These are phyloP conservation scores for Galago senegalensis DNA, from an alignment of 2,797 vertebrate species.

Conservation along the genomic window DNA sequence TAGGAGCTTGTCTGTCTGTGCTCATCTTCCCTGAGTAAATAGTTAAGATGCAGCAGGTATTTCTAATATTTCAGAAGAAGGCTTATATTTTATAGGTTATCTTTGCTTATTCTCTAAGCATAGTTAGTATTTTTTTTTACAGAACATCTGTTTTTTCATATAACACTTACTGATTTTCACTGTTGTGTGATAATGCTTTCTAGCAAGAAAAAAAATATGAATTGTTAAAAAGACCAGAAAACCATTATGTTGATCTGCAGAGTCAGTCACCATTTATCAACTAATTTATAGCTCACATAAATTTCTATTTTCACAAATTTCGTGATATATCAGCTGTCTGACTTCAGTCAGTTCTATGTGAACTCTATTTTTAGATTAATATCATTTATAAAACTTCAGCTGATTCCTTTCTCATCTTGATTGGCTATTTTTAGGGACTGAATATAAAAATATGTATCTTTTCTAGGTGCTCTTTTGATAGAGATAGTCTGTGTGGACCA, in stretches of 20 bases:
- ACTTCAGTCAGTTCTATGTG: not conserved
- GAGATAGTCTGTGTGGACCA: not conserved
- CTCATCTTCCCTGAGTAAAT: conserved; percentile 52
- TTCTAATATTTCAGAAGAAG: conserved; percentile 41
- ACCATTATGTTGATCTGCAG: not conserved
- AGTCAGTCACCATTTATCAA: not conserved
- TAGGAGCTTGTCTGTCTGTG: not conserved
- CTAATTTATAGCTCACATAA: conserved; percentile 52
- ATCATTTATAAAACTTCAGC: conserved; percentile 4
- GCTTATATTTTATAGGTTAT: not conserved
- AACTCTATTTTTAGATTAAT: conserved; percentile 46
- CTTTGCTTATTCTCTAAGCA: conserved; percentile 39
- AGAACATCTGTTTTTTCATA: conserved; percentile 55
- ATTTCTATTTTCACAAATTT: conserved; percentile 60
- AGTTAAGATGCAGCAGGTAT: not conserved
- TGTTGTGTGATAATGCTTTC: conserved; percentile 74
- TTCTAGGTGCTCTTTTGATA: conserved; percentile 25
- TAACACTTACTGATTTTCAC: conserved; percentile 75
- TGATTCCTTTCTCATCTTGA: not conserved
- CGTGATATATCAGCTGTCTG: not conserved
- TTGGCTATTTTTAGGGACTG: not conserved
- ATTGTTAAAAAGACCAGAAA: conserved; percentile 73
- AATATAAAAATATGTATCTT: conserved; percentile 24
- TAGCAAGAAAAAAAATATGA: conserved; percentile 76
- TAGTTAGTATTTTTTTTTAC: conserved; percentile 63